Percentiles rank a stretch among this genome's conserved stretches.
Conservation (phyloP, 2,797 vertebrate species). For the Anniella stebbinsi region DNA sequence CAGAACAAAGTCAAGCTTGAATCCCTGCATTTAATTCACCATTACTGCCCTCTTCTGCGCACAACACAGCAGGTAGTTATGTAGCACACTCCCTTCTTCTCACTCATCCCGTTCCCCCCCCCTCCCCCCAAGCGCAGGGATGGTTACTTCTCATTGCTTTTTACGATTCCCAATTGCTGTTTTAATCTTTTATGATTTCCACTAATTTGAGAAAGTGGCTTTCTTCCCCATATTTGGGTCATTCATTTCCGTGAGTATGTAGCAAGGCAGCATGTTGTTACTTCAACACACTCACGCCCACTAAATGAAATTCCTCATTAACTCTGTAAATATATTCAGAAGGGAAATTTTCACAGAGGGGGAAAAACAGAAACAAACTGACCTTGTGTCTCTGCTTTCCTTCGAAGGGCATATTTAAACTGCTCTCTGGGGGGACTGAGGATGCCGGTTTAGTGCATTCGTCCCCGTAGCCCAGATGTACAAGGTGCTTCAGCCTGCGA, state of each 20-base stretch:
- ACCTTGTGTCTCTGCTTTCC: constrained; percentile 5
- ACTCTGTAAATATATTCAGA: constrained; percentile 40
- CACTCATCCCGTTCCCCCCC: neutral
- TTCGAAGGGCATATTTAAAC: neutral
- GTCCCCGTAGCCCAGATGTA: neutral
- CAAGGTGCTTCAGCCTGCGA: too few species aligned
- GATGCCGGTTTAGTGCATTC: neutral
- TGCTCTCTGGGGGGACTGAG: neutral
- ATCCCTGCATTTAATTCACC: constrained; percentile 4
- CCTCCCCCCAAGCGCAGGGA: neutral
- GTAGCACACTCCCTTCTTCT: neutral
- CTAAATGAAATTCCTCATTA: constrained; percentile 36
- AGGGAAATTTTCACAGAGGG: constrained; percentile 9
- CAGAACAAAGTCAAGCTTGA: neutral
- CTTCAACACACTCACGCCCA: constrained; percentile 4
- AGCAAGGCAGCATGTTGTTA: constrained; percentile 5
- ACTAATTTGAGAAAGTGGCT: constrained; percentile 39
- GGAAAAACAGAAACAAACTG: neutral
- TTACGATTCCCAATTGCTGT: constrained; percentile 33
- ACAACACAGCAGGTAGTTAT: neutral
- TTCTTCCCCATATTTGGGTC: constrained; percentile 34
- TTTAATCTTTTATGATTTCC: constrained; percentile 46
- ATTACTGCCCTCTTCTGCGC: neutral
- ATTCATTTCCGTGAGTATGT: constrained; percentile 34
- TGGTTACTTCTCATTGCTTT: constrained; percentile 40